A percentile compares a stretch with the other conserved stretches of the same genome.
Conservation (phyloP, 2,888 invertebrate species). For the Cosmia trapezina region DNA sequence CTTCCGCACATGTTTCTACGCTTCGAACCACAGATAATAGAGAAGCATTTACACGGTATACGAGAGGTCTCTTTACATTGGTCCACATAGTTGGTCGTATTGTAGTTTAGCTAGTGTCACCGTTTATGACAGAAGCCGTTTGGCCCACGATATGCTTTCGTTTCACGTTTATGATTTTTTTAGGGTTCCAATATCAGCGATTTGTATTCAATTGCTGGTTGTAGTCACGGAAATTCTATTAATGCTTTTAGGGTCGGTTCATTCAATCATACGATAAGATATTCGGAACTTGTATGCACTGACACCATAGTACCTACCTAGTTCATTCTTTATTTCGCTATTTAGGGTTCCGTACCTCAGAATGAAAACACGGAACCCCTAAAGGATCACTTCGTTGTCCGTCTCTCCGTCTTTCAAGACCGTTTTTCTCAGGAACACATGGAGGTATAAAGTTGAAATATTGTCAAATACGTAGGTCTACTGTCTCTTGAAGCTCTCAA, state of each 20-base stretch:
- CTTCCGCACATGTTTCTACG: neutral
- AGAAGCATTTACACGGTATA: neutral
- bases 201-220: constrained; percentile 61
- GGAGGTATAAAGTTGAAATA: no score
- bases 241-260: constrained; percentile 12
- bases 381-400: no score
- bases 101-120: constrained; percentile 67
- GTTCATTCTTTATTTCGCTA: neutral
- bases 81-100: constrained; percentile 45
- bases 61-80: constrained; percentile 33
- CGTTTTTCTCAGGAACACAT: no score
- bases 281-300: neutral
- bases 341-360: no score
- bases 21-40: neutral
- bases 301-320: fast-evolving
- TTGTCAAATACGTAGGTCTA: no score
- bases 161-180: constrained; percentile 65
- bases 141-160: constrained; percentile 63
- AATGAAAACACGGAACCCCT: no score
- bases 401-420: no score
- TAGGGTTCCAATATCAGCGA: constrained; percentile 55
- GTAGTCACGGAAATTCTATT: constrained; percentile 31
- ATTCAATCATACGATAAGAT: constrained; percentile 18
- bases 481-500: no score
- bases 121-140: constrained; percentile 69